phyloP scores from a whole-genome alignment of 2,797 vertebrate species.

The Acanthopagrus latus region DNA sequence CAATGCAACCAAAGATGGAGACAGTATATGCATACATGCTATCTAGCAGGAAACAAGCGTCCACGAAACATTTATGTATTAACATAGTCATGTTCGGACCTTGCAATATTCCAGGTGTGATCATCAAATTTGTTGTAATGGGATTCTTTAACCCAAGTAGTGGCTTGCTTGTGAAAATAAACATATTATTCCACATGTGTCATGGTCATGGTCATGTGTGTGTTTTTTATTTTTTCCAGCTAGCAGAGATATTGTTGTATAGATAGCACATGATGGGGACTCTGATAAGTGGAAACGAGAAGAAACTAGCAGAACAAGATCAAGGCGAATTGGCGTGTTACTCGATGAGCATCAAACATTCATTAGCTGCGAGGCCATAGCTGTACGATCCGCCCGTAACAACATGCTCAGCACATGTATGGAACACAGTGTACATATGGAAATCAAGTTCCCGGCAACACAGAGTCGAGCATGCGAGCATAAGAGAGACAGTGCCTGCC shows the following conservation, averaged over 20 bases:
- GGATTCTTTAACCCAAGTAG: conserved; percentile 54
- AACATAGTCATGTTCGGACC: conserved; percentile 59
- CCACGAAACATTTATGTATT: conserved; percentile 52
- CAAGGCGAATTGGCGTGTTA: background rate
- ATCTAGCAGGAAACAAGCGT: conserved; percentile 43
- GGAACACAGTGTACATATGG: conserved; percentile 49
- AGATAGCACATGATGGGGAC: background rate
- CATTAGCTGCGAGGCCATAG: background rate
- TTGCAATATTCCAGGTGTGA: conserved; percentile 49
- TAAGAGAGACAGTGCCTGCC: conserved; percentile 51
- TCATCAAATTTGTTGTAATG: conserved; percentile 50
- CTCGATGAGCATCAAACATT: background rate
- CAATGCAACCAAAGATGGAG: conserved; percentile 56
- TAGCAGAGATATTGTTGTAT: background rate
- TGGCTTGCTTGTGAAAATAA: conserved; percentile 80
- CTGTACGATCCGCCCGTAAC: background rate
- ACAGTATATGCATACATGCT: conserved; percentile 36
- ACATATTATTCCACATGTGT: conserved; percentile 61
- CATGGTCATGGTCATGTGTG: conserved; percentile 11
- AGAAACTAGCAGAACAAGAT: background rate
- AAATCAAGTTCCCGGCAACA: conserved; percentile 52
- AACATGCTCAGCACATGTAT: conserved; percentile 36
- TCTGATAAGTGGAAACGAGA: background rate
- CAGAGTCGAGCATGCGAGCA: conserved; percentile 24
- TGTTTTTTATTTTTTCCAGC: background rate